Evolutionary conservation across 1,140 invertebrate genomes (phyloP), one percentile per base, ranked within the genome.

Genomic region (Geopemphigus sp.): DNA sequence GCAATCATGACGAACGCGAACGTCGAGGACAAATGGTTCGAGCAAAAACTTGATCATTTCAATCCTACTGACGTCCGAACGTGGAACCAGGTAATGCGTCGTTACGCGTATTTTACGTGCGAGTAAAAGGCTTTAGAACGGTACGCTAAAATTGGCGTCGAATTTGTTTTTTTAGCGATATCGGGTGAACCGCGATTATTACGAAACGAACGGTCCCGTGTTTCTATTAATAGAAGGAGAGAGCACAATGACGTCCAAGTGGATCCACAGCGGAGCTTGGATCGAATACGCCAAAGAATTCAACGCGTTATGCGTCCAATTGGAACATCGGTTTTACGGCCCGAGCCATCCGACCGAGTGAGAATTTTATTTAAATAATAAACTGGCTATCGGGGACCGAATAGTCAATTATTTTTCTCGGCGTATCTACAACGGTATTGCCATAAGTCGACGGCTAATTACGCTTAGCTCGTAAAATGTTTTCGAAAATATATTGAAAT

Each of bases 251-350:
- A 88, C 88, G 82, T 84, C 89, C 5, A 88, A 89, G 82, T 97
- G 95, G 95, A 93, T 97, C 92, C 88, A 89, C 0, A 88, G 92
- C 84, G 95, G 95, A 26, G 72, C 82, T 15, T 96, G 95, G 93
- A 89, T 96, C 10, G 89, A 92, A 81, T 95, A 93, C 88, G 95
- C 94, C 0, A 88, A 91, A 83, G 86, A 90, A 81, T 91, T 91
- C 84, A 90, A 91, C 68, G 96, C 96, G 0, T 85, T 96, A 3
- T 93, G 93, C 81, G 92, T 98, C 59, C 90, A 92, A 85, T 82
- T 98, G 45, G 96, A 98, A 85, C 96, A 98, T 87, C 89, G 96
- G 80, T 98, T 89, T 86, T 98, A 98, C 89, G 96, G 96, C 80
- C 90, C 95, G 86, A 97, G 94, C 86, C 92, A 92, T 83, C 96